Percentiles rank a stretch among this genome's conserved stretches.
phyloP scores from a whole-genome alignment of 2,797 vertebrate genomes.

The Sebastes vulpes region DNA sequence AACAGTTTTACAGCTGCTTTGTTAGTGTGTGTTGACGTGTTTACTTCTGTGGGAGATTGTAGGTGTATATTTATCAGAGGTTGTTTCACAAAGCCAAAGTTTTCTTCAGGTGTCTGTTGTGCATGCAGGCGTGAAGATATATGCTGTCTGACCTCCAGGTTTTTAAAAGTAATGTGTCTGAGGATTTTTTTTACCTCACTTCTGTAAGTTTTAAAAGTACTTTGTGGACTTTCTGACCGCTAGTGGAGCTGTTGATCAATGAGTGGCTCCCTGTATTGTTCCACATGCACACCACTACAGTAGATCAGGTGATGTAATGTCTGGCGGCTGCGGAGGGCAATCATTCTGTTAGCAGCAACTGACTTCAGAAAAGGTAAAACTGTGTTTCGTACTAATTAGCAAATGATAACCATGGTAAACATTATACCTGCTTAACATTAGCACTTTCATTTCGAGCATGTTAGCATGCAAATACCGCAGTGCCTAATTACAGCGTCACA shows the following conservation, averaged over 20 bases:
- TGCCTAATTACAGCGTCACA: no score
- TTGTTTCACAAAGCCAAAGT: slow-evolving; percentile 14
- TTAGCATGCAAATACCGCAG: no score
- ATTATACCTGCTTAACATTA: no score
- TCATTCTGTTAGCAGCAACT: neutral
- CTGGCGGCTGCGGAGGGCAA: neutral
- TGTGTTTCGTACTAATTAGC: no score
- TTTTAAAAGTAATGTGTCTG: neutral
- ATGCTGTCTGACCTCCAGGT: slow-evolving; percentile 17
- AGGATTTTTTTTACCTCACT: neutral
- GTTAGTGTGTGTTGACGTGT: slow-evolving; percentile 60
- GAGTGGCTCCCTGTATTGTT: neutral
- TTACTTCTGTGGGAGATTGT: slow-evolving; percentile 37
- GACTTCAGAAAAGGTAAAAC: neutral
- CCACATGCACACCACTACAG: neutral
- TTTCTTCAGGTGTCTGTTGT: slow-evolving; percentile 49
- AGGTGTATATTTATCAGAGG: slow-evolving; percentile 35
- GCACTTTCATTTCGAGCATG: no score
- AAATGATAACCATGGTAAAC: no score
- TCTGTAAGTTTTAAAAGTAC: neutral
- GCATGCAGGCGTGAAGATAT: slow-evolving; percentile 41
- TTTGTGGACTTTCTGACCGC: neutral
- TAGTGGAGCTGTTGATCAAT: neutral
- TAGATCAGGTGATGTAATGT: neutral
- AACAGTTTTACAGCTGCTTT: slow-evolving; percentile 61